phyloP scores from a whole-genome alignment of 2,888 invertebrate genomes.

The Scaptomyza flava region DNA sequence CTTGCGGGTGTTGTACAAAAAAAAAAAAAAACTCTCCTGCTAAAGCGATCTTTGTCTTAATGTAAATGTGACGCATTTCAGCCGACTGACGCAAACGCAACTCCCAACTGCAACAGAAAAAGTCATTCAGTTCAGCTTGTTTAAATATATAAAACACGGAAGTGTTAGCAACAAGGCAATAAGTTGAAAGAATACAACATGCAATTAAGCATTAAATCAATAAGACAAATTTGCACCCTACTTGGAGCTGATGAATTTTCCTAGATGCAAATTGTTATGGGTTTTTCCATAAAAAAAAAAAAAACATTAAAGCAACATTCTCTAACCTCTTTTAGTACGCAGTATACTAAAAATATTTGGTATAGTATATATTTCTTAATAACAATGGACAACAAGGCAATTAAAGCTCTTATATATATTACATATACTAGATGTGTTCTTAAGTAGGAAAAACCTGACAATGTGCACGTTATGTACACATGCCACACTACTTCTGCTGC shows the following conservation, averaged over 20 bases:
- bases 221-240: no score
- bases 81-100: constrained; percentile 68
- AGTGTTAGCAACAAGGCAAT: constrained; percentile 21
- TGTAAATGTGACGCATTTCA: constrained; percentile 62
- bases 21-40: constrained; percentile 21
- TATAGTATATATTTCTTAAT: constrained; percentile 25
- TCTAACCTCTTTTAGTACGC: constrained; percentile 19
- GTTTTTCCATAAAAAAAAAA: constrained; percentile 21
- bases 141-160: constrained; percentile 65
- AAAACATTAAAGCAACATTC: constrained; percentile 22
- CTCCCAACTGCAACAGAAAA: constrained; percentile 52
- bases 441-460: constrained; percentile 32
- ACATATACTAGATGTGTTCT: constrained; percentile 8
- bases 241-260: constrained; percentile 19
- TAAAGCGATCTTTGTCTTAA: constrained; percentile 14
- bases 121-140: constrained; percentile 9
- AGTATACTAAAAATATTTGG: constrained; percentile 26
- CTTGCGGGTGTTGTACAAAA: constrained; percentile 25
- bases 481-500: constrained; percentile 21
- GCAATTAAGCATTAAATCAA: no score
- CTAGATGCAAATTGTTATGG: constrained; percentile 21
- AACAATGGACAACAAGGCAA: constrained; percentile 33
- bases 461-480: constrained; percentile 29
- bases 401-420: constrained; percentile 22
- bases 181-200: constrained; percentile 3